A percentile compares a stretch with the other conserved stretches of the same genome.
These are phyloP conservation scores for Trachymyrmex septentrionalis DNA, from an alignment of 1,140 invertebrate species.

Conservation along the genomic window DNA sequence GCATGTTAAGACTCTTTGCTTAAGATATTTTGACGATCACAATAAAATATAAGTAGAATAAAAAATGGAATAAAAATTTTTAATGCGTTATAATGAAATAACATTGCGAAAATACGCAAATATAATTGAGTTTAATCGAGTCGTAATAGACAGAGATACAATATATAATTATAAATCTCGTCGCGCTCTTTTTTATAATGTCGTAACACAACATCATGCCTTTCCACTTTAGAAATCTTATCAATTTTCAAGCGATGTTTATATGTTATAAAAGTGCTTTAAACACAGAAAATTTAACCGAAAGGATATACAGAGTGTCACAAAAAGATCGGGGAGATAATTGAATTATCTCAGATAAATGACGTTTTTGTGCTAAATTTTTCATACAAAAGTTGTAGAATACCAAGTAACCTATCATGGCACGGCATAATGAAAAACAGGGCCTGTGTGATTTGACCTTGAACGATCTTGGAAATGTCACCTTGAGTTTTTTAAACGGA, in stretches of 20 bases:
- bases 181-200: neutral
- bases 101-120: neutral
- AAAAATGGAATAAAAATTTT: neutral
- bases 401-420: too few relatives aligned
- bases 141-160: neutral
- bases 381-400: too few relatives aligned
- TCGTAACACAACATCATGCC: slow-evolving; percentile 8
- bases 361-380: too few relatives aligned
- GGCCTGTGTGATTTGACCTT: too few relatives aligned
- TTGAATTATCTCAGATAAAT: too few relatives aligned
- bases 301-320: neutral
- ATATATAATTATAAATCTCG: neutral
- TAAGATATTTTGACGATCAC: neutral
- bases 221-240: neutral
- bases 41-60: neutral
- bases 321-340: too few relatives aligned
- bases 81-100: neutral
- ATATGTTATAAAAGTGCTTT: neutral
- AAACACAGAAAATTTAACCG: neutral
- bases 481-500: too few relatives aligned
- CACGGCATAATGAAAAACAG: too few relatives aligned
- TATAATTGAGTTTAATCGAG: neutral
- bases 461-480: too few relatives aligned
- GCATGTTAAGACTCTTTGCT: neutral
- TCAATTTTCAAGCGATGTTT: slow-evolving; percentile 9